These are phyloP conservation scores for Choristoneura rosaceana DNA, from an alignment of 2,888 invertebrate species.

Conservation along the genomic window DNA sequence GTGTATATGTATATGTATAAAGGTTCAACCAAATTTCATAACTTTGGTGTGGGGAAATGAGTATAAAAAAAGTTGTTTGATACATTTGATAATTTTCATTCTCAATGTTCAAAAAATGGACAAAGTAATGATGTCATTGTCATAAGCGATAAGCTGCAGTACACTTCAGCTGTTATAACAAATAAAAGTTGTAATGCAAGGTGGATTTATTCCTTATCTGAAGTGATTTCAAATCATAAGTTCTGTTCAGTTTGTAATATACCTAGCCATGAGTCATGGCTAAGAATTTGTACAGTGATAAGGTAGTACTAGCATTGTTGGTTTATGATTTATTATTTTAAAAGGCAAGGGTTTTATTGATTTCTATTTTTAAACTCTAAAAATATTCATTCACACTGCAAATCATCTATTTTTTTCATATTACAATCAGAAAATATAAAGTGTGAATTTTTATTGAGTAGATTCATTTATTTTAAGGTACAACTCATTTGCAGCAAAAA, in stretches of 20 bases:
- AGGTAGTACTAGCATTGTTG: neutral
- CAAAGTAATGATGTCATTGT: neutral
- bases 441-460: too few species aligned
- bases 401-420: too few species aligned
- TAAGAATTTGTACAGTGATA: slow-evolving; percentile 5
- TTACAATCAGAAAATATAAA: too few species aligned
- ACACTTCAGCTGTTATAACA: neutral
- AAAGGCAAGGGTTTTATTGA: neutral
- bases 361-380: too few species aligned
- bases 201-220: neutral
- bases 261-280: slow-evolving; percentile 4
- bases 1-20: too few species aligned
- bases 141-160: neutral
- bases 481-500: too few species aligned
- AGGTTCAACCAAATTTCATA: too few species aligned
- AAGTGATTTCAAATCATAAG: slow-evolving; percentile 6
- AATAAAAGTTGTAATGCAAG: neutral
- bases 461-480: too few species aligned
- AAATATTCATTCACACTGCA: too few species aligned
- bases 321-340: neutral
- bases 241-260: neutral
- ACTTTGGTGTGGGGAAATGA: too few species aligned
- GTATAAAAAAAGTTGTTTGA: too few species aligned
- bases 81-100: too few species aligned
- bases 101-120: neutral